These are phyloP conservation scores for Oscheius sp. DNA, from an alignment of 2,888 invertebrate species.

Conservation along the genomic window DNA sequence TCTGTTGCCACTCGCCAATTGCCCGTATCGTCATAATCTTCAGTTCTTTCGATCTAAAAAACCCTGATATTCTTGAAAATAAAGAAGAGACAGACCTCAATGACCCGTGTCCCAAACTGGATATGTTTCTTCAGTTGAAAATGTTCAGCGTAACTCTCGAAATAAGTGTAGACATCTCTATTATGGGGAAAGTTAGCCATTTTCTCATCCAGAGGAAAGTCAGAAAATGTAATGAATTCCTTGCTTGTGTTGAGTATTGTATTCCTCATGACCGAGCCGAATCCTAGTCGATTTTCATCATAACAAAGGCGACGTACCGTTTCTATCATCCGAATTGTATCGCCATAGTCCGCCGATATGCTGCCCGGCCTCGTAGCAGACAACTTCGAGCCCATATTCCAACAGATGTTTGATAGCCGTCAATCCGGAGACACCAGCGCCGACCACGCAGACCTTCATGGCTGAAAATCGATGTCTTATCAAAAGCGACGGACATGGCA, in stretches of 20 bases:
- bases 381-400: constrained; percentile 38
- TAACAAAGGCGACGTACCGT: constrained; percentile 10
- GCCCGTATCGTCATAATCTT: constrained; percentile 17
- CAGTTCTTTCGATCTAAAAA: constrained; percentile 3
- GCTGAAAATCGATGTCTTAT: constrained; percentile 16
- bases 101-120: constrained; percentile 24
- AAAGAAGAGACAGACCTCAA: constrained; percentile 9
- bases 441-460: constrained; percentile 53
- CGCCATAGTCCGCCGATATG: constrained; percentile 38
- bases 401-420: constrained; percentile 46
- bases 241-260: constrained; percentile 44
- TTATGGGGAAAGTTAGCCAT: constrained; percentile 36
- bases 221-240: constrained; percentile 39
- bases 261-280: constrained; percentile 37
- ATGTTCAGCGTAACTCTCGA: constrained; percentile 28
- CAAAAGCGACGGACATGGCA: not conserved
- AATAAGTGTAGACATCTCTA: constrained; percentile 23
- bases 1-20: constrained; percentile 20
- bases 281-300: not conserved
- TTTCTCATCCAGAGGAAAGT: constrained; percentile 25
- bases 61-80: too few species aligned
- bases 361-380: constrained; percentile 33
- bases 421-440: constrained; percentile 56
- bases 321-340: constrained; percentile 27
- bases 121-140: constrained; percentile 26